phyloP scores from a whole-genome alignment of 2,113 vertebrate genomes.

The Phaethon lepturus region DNA sequence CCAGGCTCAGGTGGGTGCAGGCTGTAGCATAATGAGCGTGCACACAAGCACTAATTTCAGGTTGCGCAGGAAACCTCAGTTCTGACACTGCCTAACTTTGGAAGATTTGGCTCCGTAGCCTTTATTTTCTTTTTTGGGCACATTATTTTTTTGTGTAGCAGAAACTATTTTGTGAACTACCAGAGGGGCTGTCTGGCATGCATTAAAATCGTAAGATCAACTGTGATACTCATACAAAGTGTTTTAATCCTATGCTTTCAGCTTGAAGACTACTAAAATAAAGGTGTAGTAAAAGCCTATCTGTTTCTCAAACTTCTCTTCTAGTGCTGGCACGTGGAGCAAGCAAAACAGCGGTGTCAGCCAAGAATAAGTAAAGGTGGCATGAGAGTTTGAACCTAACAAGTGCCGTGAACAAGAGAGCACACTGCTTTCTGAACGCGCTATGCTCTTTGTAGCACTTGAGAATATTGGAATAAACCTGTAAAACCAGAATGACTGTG shows the following conservation, averaged over 20 bases:
- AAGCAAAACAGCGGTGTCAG: not conserved
- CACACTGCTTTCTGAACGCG: fast-evolving
- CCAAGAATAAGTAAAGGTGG: not conserved
- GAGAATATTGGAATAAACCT: not conserved
- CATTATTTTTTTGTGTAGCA: fast-evolving
- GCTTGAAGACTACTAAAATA: not conserved
- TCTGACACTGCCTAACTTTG: not conserved
- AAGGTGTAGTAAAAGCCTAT: fast-evolving
- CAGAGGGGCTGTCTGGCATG: not conserved
- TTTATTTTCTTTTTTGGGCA: not conserved
- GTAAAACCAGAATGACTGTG: not conserved
- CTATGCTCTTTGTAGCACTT: not conserved
- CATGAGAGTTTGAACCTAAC: not conserved
- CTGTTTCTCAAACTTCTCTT: not conserved
- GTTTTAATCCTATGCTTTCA: not conserved
- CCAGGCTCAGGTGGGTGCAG: not conserved
- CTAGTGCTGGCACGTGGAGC: not conserved
- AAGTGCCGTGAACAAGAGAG: not conserved
- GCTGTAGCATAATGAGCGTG: not conserved
- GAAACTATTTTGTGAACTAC: not conserved
- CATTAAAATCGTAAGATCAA: not conserved
- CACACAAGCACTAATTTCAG: not conserved
- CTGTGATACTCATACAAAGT: not conserved
- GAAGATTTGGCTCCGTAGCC: not conserved
- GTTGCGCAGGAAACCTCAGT: not conserved